Evolutionary conservation across 2,113 vertebrate species (phyloP), one percentile per base, ranked within the genome.

Genomic region (Ivindomyrus marchei): DNA sequence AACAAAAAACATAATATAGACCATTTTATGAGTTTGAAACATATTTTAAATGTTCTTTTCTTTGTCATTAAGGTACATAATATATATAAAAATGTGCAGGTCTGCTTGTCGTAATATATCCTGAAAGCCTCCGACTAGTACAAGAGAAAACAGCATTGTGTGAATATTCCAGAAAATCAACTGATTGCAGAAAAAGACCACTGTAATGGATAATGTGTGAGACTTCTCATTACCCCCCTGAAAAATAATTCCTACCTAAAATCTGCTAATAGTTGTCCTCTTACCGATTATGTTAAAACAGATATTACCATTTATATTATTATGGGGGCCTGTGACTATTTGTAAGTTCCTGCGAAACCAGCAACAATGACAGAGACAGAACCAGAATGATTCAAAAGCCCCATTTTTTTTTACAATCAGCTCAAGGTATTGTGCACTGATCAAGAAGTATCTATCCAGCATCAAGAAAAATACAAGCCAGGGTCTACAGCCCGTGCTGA

Each of bases 11-110:
- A 84, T 42, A 89, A 17, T 85, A 84, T 39, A 85, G 47, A 52
- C 46, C 77, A 24, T 83, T 15, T 89, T 85, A 84, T 46, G 62
- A 58, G 8, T 5, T 52, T 50, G 2, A 47, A 70, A 66, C 52
- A 90, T 77, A 50, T 77, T 50, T 89, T 80, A 31, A 88, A 88
- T 5, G 45, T 74, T 88, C 5, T 70, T 46, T 58, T 88, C 45
- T 70, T 49, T 88, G 11, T 70, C 27, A 31, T 39, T 50, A 52
- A 80, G 15, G 46, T 80, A 80, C 46, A 39, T 27, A 50, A 90
- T 47, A 90, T 66, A 86, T n/a, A 90, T 24, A 90, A 66, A 77
- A 53, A 90, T 50, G n/a, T 62, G 27, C 42, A 36, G 83, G 21
- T 27, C 27, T 52, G 49, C 24, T 66, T 74, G 89, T 80, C 85